Evolutionary conservation across 2,888 invertebrate species (phyloP).

Genomic region (Melitaea athalia): DNA sequence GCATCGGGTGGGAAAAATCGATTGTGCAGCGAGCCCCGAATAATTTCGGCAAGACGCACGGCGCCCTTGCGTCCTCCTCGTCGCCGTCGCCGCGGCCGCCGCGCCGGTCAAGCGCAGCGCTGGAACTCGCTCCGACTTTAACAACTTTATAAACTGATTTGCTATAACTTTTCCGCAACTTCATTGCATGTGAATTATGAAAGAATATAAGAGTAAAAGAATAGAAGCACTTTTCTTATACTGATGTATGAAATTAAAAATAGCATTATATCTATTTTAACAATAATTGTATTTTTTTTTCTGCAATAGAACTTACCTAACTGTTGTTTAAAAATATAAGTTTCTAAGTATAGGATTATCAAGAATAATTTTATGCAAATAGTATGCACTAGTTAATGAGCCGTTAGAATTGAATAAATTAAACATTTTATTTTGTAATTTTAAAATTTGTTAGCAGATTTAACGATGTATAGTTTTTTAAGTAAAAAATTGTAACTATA

Average conservation of each 20-base stretch:
- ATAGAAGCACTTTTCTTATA: no score
- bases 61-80: conserved; percentile 75
- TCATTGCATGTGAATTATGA: neutral
- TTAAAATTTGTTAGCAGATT: neutral
- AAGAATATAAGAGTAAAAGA: neutral
- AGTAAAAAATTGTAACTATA: no score
- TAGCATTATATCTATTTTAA: neutral
- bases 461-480: neutral
- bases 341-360: no score
- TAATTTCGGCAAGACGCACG: conserved; percentile 82
- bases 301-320: no score
- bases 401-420: no score
- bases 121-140: neutral
- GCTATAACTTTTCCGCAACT: neutral
- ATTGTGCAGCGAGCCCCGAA: conserved; percentile 82
- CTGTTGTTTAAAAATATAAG: no score
- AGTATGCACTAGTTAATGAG: no score
- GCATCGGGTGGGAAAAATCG: conserved; percentile 83
- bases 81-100: conserved; percentile 41
- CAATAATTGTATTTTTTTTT: no score
- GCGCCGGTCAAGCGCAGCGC: conserved; percentile 25
- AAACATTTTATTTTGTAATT: no score
- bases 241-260: neutral
- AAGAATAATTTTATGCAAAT: no score
- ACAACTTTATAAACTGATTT: neutral